phyloP scores from a whole-genome alignment of 2,797 vertebrate genomes.

The Arctocebus calabarensis region DNA sequence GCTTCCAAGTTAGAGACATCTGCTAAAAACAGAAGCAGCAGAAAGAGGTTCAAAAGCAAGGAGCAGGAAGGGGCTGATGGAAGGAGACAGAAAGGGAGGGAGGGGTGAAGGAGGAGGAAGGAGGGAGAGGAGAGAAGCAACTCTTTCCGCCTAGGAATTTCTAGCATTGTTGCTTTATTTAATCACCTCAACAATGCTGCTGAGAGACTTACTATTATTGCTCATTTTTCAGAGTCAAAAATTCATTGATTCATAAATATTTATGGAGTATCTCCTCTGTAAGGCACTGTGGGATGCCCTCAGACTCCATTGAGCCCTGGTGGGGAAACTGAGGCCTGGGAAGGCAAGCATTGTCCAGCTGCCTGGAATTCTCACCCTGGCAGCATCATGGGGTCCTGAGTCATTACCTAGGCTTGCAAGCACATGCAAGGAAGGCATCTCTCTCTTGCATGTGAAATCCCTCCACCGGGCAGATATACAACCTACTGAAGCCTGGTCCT shows the following conservation, averaged over 20 bases:
- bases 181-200: accelerated
- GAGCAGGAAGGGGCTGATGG: conserved; percentile 1
- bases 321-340: background rate
- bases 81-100: background rate
- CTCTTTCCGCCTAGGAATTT: background rate
- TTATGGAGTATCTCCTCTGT: background rate
- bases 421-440: background rate
- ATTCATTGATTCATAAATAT: background rate
- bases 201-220: background rate
- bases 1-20: background rate
- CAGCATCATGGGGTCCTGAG: background rate
- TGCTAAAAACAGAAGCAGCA: conserved; percentile 35
- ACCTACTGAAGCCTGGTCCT: background rate
- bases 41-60: background rate
- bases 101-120: too few species aligned
- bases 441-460: conserved; percentile 50
- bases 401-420: background rate
- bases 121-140: background rate
- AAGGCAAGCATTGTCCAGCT: background rate
- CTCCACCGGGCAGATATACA: conserved; percentile 47
- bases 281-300: background rate
- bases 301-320: background rate
- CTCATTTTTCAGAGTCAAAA: background rate
- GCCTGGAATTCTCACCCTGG: background rate
- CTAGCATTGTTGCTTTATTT: background rate